A percentile compares a stretch with the other conserved stretches of the same genome.
These are phyloP conservation scores for Tipula vernalis DNA, from an alignment of 2,888 invertebrate species.

Conservation along the genomic window DNA sequence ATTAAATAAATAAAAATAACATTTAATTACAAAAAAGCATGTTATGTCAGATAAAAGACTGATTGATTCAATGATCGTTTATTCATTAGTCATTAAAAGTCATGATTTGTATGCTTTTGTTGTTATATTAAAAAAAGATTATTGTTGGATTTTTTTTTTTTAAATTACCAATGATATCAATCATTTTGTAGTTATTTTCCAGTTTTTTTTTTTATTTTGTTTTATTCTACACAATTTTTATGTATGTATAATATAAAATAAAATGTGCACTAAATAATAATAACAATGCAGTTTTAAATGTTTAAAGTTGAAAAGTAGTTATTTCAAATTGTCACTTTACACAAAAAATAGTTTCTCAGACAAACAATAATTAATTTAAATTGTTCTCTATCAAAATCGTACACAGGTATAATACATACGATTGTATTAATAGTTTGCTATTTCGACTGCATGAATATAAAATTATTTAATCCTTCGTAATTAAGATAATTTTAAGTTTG, in stretches of 20 bases:
- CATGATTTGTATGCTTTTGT: not conserved
- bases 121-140: not conserved
- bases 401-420: not conserved
- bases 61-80: not conserved
- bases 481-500: not conserved
- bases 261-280: not conserved
- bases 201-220: not conserved
- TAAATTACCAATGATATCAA: slow-evolving; percentile 4
- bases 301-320: not conserved
- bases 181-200: not conserved
- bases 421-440: not conserved
- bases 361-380: not conserved
- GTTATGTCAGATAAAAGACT: not conserved
- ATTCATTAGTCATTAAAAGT: slow-evolving; percentile 4
- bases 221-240: not conserved
- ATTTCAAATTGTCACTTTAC: not conserved
- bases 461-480: not conserved
- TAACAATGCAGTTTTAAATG: not conserved
- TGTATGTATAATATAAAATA: not conserved
- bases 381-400: not conserved
- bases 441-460: not conserved
- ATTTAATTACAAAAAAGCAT: not conserved
- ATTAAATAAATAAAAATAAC: not conserved
- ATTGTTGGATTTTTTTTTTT: not conserved
- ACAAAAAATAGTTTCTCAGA: not conserved